These are phyloP conservation scores for Ditylenchus dipsaci DNA, from an alignment of 1,140 invertebrate genomes.

Conservation along the genomic window DNA sequence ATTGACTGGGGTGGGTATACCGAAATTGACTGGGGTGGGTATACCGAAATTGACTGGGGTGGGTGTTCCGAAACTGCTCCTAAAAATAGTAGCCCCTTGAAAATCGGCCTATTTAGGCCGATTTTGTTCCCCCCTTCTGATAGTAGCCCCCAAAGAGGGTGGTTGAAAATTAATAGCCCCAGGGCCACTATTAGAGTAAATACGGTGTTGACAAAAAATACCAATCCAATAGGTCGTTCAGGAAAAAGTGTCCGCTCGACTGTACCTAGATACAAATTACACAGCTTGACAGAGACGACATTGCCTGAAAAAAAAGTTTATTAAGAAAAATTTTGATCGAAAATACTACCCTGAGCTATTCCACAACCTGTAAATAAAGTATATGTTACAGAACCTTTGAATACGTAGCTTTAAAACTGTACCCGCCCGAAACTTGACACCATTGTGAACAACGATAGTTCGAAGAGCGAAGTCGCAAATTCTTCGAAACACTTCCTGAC, in stretches of 20 bases:
- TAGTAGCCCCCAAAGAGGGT: too few relatives aligned
- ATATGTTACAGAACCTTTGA: not conserved
- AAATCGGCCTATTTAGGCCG: too few relatives aligned
- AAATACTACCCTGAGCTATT: constrained; percentile 8
- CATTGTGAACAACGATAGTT: constrained; percentile 17
- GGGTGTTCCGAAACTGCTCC: too few relatives aligned
- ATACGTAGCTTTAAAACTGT: not conserved
- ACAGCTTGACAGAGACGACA: constrained; percentile 13
- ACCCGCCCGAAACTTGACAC: not conserved
- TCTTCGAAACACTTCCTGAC: constrained; percentile 12
- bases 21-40: too few relatives aligned
- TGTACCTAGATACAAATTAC: constrained; percentile 27
- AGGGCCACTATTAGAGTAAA: too few relatives aligned
- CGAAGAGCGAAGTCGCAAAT: constrained; percentile 29
- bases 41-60: too few relatives aligned
- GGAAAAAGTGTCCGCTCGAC: constrained; percentile 26
- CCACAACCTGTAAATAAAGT: constrained; percentile 5
- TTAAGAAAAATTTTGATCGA: not conserved
- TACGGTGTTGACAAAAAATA: too few relatives aligned
- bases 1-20: too few relatives aligned
- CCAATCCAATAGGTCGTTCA: constrained; percentile 8
- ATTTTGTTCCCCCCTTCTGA: too few relatives aligned
- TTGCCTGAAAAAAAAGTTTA: constrained; percentile 4
- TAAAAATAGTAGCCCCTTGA: too few relatives aligned
- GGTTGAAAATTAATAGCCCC: too few relatives aligned